Evolutionary conservation across 2,888 invertebrate genomes (phyloP).

Genomic region (Labia minor): DNA sequence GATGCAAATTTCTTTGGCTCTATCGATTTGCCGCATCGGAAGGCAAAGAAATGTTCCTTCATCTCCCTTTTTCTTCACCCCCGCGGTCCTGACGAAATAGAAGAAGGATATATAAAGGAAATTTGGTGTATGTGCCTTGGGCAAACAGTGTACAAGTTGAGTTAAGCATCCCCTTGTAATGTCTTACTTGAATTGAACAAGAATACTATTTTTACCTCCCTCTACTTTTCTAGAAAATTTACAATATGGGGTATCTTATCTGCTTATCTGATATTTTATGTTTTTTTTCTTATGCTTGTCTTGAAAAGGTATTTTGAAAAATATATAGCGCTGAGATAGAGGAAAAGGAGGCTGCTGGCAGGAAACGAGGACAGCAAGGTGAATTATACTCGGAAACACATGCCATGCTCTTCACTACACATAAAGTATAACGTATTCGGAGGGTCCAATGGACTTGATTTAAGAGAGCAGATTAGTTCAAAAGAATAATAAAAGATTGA

Average conservation of each 20-base stretch:
- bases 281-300: background rate
- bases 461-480: background rate
- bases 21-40: slow-evolving; percentile 13
- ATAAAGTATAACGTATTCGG: background rate
- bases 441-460: background rate
- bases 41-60: slow-evolving; percentile 3
- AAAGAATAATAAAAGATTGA: background rate
- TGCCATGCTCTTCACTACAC: background rate
- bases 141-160: background rate
- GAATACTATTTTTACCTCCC: background rate
- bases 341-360: background rate
- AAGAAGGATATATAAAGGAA: slow-evolving; percentile 13
- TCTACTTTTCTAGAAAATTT: background rate
- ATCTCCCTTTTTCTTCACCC: background rate
- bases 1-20: slow-evolving; percentile 13
- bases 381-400: background rate
- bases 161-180: background rate
- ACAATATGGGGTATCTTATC: background rate
- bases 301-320: background rate
- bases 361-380: background rate
- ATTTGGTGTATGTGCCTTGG: slow-evolving; percentile 8
- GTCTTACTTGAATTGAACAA: slow-evolving; percentile 3
- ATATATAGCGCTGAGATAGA: background rate
- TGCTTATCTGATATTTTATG: slow-evolving; percentile 13
- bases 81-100: background rate